Evolutionary conservation across 2,113 vertebrate genomes (phyloP), one percentile per base, ranked within the genome.

Genomic region (Gallinago paraguaiae): DNA sequence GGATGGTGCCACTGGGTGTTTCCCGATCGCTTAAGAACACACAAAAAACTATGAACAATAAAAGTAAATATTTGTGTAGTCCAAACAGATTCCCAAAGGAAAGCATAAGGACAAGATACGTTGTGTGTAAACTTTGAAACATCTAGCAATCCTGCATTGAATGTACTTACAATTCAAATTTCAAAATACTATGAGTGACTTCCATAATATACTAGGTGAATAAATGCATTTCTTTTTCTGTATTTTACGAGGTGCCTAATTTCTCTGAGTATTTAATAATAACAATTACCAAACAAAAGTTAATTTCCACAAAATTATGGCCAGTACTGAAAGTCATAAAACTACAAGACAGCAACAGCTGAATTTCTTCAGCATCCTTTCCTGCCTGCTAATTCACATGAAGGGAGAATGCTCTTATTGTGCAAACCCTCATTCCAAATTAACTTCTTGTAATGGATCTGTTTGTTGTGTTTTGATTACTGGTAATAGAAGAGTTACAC

Each of bases 141-240:
- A 67, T 51, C 8, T 4, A 51, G 8, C 4, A 81, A 11, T 65
- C 91, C 35, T 39, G 8, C 68, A 35, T 5, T 35, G 1, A 80
- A 72, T 51, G n/a, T 15, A 31, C 7, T 64, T 61, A 30, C 3
- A 92, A 33, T 31, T 72, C 17, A 53, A 24, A 8, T 9, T 86
- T 51, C 16, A 65, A 69, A 57, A 7, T 31, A 51, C 7, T 30
- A 18, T 6, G 4, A 33, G 43, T 27, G 22, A 24, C 51, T 74
- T 64, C 57, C 13, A 25, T 31, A 45, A 53, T 37, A 22, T 11
- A 64, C 4, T 35, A 23, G 31, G 24, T 24, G 63, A 63, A 56
- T 33, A 28, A 57, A 57, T 17, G 1, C 1, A 2, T 27, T 0
- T 6, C 24, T 33, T 53, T 56, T 74, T 3, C 6, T 46, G 2